Evolutionary conservation across 2,888 invertebrate genomes (phyloP).

Genomic region (Tortrix viridana): DNA sequence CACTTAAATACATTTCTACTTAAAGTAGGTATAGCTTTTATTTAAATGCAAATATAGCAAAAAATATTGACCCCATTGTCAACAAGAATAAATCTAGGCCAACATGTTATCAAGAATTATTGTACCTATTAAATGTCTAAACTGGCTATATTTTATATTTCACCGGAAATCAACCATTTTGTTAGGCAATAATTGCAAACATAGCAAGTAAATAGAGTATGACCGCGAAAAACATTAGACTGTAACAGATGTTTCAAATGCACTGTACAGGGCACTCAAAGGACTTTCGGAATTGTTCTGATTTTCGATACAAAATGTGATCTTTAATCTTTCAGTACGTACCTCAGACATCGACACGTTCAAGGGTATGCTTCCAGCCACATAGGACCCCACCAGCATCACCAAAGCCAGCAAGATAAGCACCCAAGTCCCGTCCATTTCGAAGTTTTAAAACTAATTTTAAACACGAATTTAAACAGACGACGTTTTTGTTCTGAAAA

Average conservation of each 20-base stretch:
- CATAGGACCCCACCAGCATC: conserved; percentile 98
- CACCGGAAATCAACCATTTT: not conserved
- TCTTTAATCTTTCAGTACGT: conserved; percentile 42
- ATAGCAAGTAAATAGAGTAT: conserved; percentile 27
- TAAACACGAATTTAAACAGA: conserved; percentile 12
- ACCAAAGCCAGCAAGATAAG: conserved; percentile 93
- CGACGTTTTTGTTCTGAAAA: conserved; percentile 27
- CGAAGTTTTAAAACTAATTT: conserved; percentile 45
- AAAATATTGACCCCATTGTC: not conserved
- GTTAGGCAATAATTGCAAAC: conserved; percentile 17
- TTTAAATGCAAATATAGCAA: too few species aligned
- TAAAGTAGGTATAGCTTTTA: too few species aligned
- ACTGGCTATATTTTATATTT: not conserved
- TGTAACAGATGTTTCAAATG: conserved; percentile 25
- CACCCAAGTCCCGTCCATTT: conserved; percentile 93
- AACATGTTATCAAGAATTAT: too few species aligned
- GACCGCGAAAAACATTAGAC: conserved; percentile 1
- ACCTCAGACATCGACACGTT: conserved; percentile 98
- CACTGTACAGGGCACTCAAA: too few species aligned
- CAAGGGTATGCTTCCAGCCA: conserved; percentile 97
- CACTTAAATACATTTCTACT: too few species aligned
- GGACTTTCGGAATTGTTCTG: not conserved
- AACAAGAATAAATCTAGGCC: not conserved
- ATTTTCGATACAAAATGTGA: not conserved
- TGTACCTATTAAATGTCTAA: too few species aligned